Evolutionary conservation across 64 coral and sea anemone genomes (phyloP).

Genomic region (Hydrozoanthus tunicans): DNA sequence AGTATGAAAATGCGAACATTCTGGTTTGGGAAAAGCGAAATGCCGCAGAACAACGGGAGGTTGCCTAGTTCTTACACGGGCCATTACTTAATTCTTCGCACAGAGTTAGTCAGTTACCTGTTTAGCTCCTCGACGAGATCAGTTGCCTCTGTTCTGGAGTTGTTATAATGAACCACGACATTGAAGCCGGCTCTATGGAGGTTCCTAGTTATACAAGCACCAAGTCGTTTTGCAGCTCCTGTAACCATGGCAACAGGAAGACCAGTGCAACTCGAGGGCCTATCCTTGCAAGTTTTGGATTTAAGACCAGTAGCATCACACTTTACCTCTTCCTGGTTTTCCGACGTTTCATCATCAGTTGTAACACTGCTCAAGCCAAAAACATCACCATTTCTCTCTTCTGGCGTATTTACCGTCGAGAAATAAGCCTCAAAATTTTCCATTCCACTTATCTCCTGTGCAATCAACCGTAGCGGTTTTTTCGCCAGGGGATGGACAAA

Average conservation of each 20-base stretch:
- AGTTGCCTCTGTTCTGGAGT: constrained; percentile 13
- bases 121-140: constrained; percentile 57
- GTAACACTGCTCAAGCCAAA: background rate
- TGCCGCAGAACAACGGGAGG: too few species aligned
- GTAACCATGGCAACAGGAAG: constrained; percentile 64
- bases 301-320: background rate
- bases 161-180: constrained; percentile 76
- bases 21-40: too few species aligned
- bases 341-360: background rate
- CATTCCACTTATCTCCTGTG: constrained; percentile 36
- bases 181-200: constrained; percentile 61
- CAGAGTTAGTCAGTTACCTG: constrained; percentile 49
- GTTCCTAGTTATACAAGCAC: constrained; percentile 54
- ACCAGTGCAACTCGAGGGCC: background rate
- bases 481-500: constrained; percentile 59
- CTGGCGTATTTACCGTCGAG: background rate
- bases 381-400: background rate
- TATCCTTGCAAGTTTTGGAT: background rate
- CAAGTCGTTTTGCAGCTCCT: constrained; percentile 70
- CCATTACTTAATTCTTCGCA: background rate
- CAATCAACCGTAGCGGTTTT: constrained; percentile 42
- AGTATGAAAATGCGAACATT: too few species aligned
- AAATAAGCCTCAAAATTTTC: constrained; percentile 52
- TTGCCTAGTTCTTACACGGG: too few species aligned
- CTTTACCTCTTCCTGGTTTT: background rate